Evolutionary conservation across 2,113 vertebrate species (phyloP), one percentile per base, ranked within the genome.

Genomic region (Gobiocypris rarus): DNA sequence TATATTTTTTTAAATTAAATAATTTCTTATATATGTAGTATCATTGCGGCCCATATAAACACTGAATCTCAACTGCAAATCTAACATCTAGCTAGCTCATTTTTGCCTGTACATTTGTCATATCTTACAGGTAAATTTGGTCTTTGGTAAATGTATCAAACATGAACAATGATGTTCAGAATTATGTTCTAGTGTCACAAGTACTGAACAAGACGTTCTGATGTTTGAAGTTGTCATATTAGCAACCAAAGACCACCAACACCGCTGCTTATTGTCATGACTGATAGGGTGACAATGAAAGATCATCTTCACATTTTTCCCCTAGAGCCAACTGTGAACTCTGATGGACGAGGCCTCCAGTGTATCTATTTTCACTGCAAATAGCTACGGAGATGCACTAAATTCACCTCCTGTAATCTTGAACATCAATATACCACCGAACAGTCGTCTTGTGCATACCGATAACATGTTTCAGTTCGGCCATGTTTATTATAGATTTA

Each of bases 261-360:
- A n/a, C 19, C 11, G 69, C 31, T 61, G 59, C 45, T 13, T 67
- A 22, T 84, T 81, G 69, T 84, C 71, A 73, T 76, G 77, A 84
- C 73, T 59, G 73, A 87, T 54, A 70, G 70, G 86, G 77, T 71
- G 86, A 82, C 83, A 84, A 84, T 77, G 43, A 84, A 34, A 71
- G 70, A 58, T 71, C 86, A 82, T 82, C 86, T 76, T 71, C 71
- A 38, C 52, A 6, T 15, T 71, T 22, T 1, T 19, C 9, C 75
- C 59, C 82, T 52, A 31, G 70, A 77, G 81, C n/a, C 28, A 56
- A 31, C 45, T 28, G n/a, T 52, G 63, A 67, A 43, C 24, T 56
- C 9, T 22, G 45, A 10, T 75, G 22, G 14, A 41, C 28, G 19
- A 67, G 71, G 26, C 58, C 43, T 28, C 43, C 5, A 2, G 45